These are phyloP conservation scores for Nothoprocta perdicaria DNA, from an alignment of 2,113 vertebrate genomes.

Conservation along the genomic window DNA sequence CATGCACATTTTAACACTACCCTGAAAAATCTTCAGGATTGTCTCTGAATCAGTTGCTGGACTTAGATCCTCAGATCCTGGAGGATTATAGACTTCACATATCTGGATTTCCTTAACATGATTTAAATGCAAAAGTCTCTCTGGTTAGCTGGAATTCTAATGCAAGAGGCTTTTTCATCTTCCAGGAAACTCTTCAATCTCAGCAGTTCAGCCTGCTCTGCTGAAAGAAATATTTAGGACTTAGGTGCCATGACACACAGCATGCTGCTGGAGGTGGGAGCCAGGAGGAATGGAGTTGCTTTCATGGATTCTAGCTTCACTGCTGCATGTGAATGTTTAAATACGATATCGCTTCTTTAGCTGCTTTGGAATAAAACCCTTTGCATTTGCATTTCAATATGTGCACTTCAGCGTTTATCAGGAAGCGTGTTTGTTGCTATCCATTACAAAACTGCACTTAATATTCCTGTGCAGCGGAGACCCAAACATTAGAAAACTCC, in stretches of 20 bases:
- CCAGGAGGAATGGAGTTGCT: neutral
- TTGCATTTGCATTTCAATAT: neutral
- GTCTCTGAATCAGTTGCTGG: neutral
- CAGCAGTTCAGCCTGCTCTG: neutral
- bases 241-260: fast-evolving
- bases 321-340: neutral
- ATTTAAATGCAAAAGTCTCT: neutral
- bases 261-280: neutral
- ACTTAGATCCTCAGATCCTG: neutral
- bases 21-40: neutral
- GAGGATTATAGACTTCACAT: neutral
- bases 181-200: neutral
- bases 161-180: neutral
- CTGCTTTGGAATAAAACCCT: neutral
- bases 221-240: neutral
- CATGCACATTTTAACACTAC: fast-evolving
- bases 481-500: neutral
- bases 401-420: neutral
- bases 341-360: neutral
- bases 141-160: neutral
- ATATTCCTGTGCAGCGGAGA: neutral
- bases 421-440: neutral
- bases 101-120: fast-evolving
- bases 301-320: neutral
- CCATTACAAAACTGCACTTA: neutral